phyloP scores from a whole-genome alignment of 2,888 invertebrate species.

The Tetragnatha montana region DNA sequence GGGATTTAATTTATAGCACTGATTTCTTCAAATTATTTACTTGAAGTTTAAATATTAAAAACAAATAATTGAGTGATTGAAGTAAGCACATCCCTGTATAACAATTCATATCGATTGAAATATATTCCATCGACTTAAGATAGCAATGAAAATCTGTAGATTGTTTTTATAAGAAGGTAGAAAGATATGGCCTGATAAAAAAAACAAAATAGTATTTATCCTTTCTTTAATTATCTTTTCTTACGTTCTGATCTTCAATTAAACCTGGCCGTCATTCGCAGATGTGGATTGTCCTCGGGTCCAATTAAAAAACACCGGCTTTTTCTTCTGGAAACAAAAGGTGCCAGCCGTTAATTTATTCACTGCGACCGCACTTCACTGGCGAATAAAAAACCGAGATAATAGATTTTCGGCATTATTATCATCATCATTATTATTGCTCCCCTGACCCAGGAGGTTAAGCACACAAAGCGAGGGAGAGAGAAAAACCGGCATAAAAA shows the following conservation, averaged over 20 bases:
- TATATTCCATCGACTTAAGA: no score
- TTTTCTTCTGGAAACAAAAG: background rate
- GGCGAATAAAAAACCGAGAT: background rate
- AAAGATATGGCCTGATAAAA: no score
- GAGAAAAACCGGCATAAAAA: conserved; percentile 16
- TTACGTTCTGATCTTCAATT: background rate
- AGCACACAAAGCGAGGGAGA: conserved; percentile 23
- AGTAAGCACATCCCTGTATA: no score
- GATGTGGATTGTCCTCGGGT: background rate
- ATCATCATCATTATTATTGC: background rate
- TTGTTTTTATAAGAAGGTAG: no score
- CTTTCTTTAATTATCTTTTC: no score
- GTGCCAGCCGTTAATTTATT: background rate
- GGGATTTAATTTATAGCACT: no score
- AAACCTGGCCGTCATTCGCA: background rate
- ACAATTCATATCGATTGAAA: no score
- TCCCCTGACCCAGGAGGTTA: conserved; percentile 20
- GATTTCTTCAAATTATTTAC: no score
- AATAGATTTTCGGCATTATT: conserved; percentile 38
- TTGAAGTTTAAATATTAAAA: no score
- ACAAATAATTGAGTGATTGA: no score
- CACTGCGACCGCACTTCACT: conserved; percentile 1
- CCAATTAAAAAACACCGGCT: background rate
- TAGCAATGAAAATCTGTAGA: no score
- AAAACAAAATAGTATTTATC: no score